Base-by-base conservation (phyloP, 2,888 invertebrate genomes). In the Liposcelis brunnea region DNA sequence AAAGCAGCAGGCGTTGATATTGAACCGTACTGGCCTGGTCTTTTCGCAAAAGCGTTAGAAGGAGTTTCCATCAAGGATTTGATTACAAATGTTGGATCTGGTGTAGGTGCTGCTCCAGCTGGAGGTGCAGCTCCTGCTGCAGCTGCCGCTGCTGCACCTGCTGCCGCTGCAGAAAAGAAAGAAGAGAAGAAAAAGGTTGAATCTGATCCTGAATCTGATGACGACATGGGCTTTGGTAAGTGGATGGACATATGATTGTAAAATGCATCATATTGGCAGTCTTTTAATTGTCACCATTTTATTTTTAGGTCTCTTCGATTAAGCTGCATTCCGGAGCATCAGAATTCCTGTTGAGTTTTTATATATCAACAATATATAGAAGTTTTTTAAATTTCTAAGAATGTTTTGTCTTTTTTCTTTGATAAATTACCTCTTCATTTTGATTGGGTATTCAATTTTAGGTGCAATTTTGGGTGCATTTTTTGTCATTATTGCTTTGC, bases 21-120 rank as follows among this genome's bases (percentile, higher is more conserved):
- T 34, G 98, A 98, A 66, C 94, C 97, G 15, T 97, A 94, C 72
- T 98, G 98, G 98, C 94, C 97, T 36, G 90, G 93, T 57, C 75
- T 98, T 47, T 98, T 97, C 66, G 90, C 97, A 53, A 94, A 95
- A 67, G 90, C 95, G 33, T 69, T 98, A 53, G 94, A 95, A 65
- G 90, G 90, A 52, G 70, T 95, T 52, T 91, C 91, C 62, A 80
- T 97, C 46, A 89, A 87, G 59, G 87, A 90, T 50, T 70, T 95
- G 59, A 86, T 95, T 64, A 85, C 89, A 52, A 91, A 84, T 67
- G 81, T 95, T 58, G 89, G 93, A 15, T 83, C 89, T 43, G 87
- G 90, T 51, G 90, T 82, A 48, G 93, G 90, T 49, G 75, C 83
- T 53, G 87, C 83, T 21, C 80, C 70, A 31, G 72, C 74, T 36